Evolutionary conservation across 2,797 vertebrate species (phyloP), one percentile per base, ranked within the genome.

Genomic region (Hephaestus fuliginosus): DNA sequence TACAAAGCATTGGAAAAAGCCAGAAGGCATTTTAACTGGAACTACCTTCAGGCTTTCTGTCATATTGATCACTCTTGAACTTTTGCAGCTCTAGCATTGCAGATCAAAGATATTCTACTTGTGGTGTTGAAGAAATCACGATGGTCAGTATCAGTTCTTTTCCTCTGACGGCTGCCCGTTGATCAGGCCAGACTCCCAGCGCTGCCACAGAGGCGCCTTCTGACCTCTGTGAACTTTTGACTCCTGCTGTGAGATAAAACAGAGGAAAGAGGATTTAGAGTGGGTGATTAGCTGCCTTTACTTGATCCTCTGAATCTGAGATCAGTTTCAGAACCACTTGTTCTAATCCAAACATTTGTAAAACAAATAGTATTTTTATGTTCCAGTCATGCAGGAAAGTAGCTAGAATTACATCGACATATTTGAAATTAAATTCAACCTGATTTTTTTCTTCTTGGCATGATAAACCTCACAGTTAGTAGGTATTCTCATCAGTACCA

Each of bases 121-220:
- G 46, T 36, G 48, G 22, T 46, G 60, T 39, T 60, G 36, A 56
- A 63, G 46, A 69, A 30, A 25, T 58, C 18, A 7, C n/a, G 3
- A 39, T 36, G 22, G 15, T 33, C 20, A 8, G 1, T 20, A 0
- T 94, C 86, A 93, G 70, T 92, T 81, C 3, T 91, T 85, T 55
- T 92, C 81, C 30, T 81, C 71, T 17, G 89, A 13, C 0, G 75
- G 76, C 80, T 86, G 80, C 17, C 91, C 85, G 44, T 92, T 94
- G 86, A 94, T 88, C 44, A 85, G 83, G 48, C 95, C 95, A 0
- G 92, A 89, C 82, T 96, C 96, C 96, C 95, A 96, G 78, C 92
- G 94, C 22, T 95, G 92, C 89, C 95, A 94, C 68, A 96, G 93
- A 67, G 89, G 71, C 70, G 89, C 81, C 64, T 86, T 95, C 74